A percentile compares a stretch with the other conserved stretches of the same genome.
phyloP scores from a whole-genome alignment of 2,888 invertebrate species.

The Pogonocherus hispidulus region DNA sequence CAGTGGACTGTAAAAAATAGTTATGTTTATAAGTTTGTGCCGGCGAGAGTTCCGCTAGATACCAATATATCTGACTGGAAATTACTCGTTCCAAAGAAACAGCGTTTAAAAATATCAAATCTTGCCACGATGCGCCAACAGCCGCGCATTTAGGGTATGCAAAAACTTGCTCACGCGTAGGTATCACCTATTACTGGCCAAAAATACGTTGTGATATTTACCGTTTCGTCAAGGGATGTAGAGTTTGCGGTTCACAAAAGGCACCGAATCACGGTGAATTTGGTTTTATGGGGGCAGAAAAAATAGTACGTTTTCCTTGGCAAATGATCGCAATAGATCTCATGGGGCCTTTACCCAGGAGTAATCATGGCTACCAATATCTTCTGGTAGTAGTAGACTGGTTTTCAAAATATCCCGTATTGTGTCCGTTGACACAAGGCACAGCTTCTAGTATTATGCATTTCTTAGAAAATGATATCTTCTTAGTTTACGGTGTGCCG shows the following conservation, averaged over 20 bases:
- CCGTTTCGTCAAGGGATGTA: background rate
- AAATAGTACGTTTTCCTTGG: background rate
- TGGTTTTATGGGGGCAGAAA: background rate
- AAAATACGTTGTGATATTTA: background rate
- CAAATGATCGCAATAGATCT: background rate
- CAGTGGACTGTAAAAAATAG: slow-evolving; percentile 11
- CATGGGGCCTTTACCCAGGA: background rate
- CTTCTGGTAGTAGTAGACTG: background rate
- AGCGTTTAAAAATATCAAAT: background rate
- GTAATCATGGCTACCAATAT: background rate
- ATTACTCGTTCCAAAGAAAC: background rate
- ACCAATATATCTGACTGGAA: slow-evolving; percentile 1
- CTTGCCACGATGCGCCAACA: background rate
- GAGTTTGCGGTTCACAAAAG: background rate
- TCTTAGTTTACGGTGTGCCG: background rate
- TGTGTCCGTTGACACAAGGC: background rate
- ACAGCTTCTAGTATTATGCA: background rate
- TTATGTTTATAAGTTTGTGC: background rate
- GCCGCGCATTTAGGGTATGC: slow-evolving; percentile 6
- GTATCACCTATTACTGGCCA: background rate
- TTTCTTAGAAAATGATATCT: background rate
- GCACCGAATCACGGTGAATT: background rate
- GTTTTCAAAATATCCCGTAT: background rate
- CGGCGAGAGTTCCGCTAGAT: background rate
- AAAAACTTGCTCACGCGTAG: background rate